Evolutionary conservation across 2,113 vertebrate genomes (phyloP).

Genomic region (Corythornis madagascariensis): DNA sequence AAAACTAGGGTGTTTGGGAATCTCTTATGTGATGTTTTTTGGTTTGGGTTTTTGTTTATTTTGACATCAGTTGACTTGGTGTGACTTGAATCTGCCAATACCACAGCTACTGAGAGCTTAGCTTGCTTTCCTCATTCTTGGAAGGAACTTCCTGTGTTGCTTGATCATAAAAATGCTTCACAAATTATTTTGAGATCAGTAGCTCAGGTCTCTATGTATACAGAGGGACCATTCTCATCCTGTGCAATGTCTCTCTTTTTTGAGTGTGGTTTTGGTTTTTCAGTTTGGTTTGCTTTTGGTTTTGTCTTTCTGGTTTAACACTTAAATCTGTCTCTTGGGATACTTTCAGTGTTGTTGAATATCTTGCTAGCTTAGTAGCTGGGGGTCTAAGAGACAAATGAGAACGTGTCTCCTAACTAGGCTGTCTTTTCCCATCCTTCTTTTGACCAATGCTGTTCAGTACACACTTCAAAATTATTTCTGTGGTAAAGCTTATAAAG

Average conservation of each 20-base stretch:
- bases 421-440: background rate
- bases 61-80: background rate
- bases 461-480: background rate
- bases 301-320: background rate
- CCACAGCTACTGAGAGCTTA: background rate
- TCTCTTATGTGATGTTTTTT: background rate
- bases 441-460: background rate
- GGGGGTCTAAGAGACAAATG: background rate
- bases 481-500: accelerated
- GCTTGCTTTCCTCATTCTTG: background rate
- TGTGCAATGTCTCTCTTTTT: background rate
- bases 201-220: background rate
- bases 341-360: background rate
- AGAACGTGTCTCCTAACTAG: background rate
- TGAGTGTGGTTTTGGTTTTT: background rate
- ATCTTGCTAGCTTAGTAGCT: background rate
- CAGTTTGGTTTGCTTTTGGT: background rate
- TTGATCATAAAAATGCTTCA: background rate
- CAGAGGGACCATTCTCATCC: background rate
- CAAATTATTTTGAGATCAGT: background rate
- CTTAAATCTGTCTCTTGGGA: background rate
- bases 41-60: background rate
- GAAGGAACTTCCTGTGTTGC: background rate
- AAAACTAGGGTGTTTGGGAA: background rate
- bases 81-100: background rate